Conservation (phyloP, 2,113 vertebrate genomes). For the Tenrec ecaudatus region DNA sequence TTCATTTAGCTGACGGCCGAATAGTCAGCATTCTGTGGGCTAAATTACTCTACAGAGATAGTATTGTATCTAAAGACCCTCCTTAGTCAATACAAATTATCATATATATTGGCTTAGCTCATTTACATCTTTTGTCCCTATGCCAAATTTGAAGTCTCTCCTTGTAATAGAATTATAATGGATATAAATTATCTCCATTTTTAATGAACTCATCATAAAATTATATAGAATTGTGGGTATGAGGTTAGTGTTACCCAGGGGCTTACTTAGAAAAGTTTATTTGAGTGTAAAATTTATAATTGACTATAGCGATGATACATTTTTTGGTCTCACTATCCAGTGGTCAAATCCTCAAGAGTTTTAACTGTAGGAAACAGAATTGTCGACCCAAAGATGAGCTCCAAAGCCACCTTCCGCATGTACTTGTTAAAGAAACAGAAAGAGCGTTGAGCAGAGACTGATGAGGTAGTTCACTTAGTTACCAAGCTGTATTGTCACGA, state of each 20-base stretch:
- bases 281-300: background rate
- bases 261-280: background rate
- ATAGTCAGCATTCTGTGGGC: slow-evolving; percentile 72
- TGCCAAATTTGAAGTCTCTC: slow-evolving; percentile 13
- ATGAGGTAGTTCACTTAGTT: background rate
- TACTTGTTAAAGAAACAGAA: background rate
- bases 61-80: slow-evolving; percentile 48
- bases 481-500: background rate
- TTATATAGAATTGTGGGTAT: slow-evolving; percentile 36
- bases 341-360: background rate
- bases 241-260: background rate
- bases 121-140: background rate
- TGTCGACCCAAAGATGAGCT: background rate
- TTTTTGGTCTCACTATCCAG: background rate
- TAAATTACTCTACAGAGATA: slow-evolving; percentile 66
- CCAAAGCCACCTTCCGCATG: background rate
- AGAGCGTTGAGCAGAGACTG: background rate
- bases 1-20: slow-evolving; percentile 78
- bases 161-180: background rate
- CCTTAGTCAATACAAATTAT: slow-evolving; percentile 27
- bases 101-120: background rate
- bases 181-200: background rate
- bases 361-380: background rate
- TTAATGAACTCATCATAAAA: background rate
- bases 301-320: background rate